These are phyloP conservation scores for Drosophila picticornis DNA, from an alignment of 2,888 invertebrate species.

Conservation along the genomic window DNA sequence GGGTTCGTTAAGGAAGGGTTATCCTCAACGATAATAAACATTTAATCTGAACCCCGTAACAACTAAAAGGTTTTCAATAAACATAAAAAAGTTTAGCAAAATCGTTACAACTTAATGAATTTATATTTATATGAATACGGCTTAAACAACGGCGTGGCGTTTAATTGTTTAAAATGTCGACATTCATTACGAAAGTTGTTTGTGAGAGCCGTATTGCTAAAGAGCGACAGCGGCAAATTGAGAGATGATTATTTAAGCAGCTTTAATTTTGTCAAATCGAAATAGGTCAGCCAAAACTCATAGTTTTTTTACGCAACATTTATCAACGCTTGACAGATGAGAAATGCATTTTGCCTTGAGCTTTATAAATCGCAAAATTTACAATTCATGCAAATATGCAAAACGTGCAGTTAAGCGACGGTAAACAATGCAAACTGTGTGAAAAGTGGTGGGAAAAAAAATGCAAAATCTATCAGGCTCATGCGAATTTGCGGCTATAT, in stretches of 20 bases:
- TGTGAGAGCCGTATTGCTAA: constrained; percentile 7
- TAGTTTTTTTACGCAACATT: constrained; percentile 20
- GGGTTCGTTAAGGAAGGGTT: background rate
- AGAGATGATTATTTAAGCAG: constrained; percentile 49
- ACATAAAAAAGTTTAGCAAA: background rate
- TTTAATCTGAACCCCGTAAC: background rate
- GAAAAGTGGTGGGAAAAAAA: background rate
- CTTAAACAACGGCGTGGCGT: constrained; percentile 9
- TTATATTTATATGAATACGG: constrained; percentile 1
- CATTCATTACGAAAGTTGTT: constrained; percentile 44
- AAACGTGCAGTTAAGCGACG: constrained; percentile 10
- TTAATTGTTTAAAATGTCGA: constrained; percentile 44
- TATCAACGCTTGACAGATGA: constrained; percentile 31
- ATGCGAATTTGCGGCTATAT: constrained; percentile 11
- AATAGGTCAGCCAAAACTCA: constrained; percentile 19
- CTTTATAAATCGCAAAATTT: constrained; percentile 30
- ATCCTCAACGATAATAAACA: background rate
- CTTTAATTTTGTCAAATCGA: constrained; percentile 37
- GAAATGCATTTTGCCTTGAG: constrained; percentile 39
- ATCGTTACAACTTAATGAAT: background rate
- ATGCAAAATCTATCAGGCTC: constrained; percentile 1
- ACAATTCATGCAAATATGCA: constrained; percentile 39
- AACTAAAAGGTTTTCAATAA: background rate
- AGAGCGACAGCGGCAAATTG: constrained; percentile 6
- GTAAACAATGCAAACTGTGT: constrained; percentile 2